Base-by-base conservation (phyloP, 2,113 vertebrate species). In the Stomatorhinus ivindoensis region DNA sequence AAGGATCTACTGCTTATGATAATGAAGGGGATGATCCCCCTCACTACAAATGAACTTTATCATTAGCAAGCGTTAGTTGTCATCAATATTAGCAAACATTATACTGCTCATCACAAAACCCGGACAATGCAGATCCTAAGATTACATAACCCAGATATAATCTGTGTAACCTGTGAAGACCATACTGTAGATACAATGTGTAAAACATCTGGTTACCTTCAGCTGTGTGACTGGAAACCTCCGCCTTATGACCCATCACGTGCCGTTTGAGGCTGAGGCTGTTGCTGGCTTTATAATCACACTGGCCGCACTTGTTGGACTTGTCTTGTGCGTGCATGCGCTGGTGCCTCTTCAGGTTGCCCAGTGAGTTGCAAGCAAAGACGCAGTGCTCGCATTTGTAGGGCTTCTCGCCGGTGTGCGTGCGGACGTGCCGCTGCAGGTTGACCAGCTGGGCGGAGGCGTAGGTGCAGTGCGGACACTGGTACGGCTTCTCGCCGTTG, bases 361-460 rank as follows among this genome's bases (percentile, higher is more conserved):
- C 96, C 91, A 96, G 94, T 91, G 95, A 96, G 94, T 96, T 96
- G 95, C 96, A 96, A 92, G 95, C 95, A 0, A 97, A 96, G 94
- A 94, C 94, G 94, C 96, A 97, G 94, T 95, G 91, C 0, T 94
- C 91, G 91, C 96, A 97, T 92, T 93, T 95, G 93, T 96, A 97
- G 89, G 96, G 96, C 93, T 97, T 96, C 94, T 97, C 96, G 48
- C 96, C 96, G 0, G 96, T 97, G 93, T 97, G 96, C 0, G 96
- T 97, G 92, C 96, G 96, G 91, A 96, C 93, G 89, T 97, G 96
- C 48, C 96, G 95, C 0, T 96, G 96, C 92, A 97, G 94, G 94
- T 97, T 97, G 90, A 96, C 96, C 91, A 97, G 95, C 94, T 97
- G 96, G 82, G 96, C 96, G 0, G 96, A 97, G 89, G 96, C 96